Percentiles rank a stretch among this genome's conserved stretches.
phyloP scores from a whole-genome alignment of 2,113 vertebrate genomes.

The Butorides virescens region DNA sequence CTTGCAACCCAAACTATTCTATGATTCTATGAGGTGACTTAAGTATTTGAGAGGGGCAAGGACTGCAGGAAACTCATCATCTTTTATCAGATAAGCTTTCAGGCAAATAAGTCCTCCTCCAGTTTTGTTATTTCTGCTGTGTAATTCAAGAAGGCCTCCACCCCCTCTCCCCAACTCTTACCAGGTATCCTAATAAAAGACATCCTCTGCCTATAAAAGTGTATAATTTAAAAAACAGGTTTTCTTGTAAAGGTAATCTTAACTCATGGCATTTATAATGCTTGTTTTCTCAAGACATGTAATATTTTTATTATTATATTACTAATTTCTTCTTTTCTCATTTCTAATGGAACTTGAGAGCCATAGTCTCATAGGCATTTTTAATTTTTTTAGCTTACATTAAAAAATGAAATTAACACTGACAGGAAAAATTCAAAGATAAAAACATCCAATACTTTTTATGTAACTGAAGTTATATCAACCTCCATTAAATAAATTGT shows the following conservation, averaged over 20 bases:
- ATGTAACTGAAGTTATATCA: background rate
- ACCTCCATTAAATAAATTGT: background rate
- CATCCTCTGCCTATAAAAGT: background rate
- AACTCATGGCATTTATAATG: background rate
- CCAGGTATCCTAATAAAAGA: background rate
- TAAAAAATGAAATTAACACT: background rate
- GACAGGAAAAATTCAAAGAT: background rate
- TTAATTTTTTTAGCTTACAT: background rate
- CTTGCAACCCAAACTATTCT: background rate
- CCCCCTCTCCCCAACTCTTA: background rate
- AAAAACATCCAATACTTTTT: background rate
- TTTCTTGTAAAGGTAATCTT: background rate
- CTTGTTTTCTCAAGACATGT: background rate
- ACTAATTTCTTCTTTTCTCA: background rate
- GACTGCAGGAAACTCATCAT: background rate
- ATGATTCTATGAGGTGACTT: background rate
- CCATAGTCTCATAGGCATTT: background rate
- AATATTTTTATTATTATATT: background rate
- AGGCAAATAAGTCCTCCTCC: background rate
- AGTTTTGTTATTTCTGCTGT: background rate
- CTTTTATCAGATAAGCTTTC: background rate
- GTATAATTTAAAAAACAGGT: background rate
- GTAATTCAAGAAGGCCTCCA: background rate
- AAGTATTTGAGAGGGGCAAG: background rate
- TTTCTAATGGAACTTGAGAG: background rate